Base-by-base conservation (phyloP, 2,888 invertebrate species). In the Callosobruchus maculatus region DNA sequence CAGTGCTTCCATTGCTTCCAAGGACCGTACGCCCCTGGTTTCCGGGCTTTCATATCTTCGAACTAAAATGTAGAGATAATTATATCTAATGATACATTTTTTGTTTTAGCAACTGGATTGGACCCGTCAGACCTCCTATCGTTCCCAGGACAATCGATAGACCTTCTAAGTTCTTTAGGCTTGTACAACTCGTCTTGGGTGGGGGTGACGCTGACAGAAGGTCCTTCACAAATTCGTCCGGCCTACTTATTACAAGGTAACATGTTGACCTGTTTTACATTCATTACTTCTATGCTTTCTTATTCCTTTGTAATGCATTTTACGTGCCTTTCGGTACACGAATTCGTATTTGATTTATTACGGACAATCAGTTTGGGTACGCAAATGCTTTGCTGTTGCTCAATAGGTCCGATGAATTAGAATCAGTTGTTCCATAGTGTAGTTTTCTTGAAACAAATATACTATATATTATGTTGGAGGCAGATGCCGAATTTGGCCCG, bases 81-180 rank as follows among this genome's bases (percentile, higher is more conserved):
- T n/a, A n/a, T n/a, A n/a, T 26, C 26, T 26, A 26, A 26, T 26
- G n/a, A 26, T 68, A 68, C n/a, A 2, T 22, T 31, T 72, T 76
- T 78, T 75, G 72, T 90, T 90, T 26, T 90, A 92, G 92, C 90
- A 89, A 91, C 86, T 83, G 87, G 86, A 84, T 85, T 86, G 83
- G 87, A 88, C 85, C 87, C 90, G 87, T 89, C 90, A 67, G 75
- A 75, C 71, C 79, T 86, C 80, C 83, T 84, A 81, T 80, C 82
- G 68, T 79, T 83, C 72, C 81, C 82, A 78, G 74, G 83, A 80
- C 85, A 87, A 87, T 88, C 90, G 83, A 92, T 95, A 89, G 94
- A 95, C 88, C 90, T 95, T 87, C 90, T 95, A 88, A 93, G 92
- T 88, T 93, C 93, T 85, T 89, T 94, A 88, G 93, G 93, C 88